phyloP scores from a whole-genome alignment of 2,113 vertebrate species.

The Paramisgurnus dabryanus region DNA sequence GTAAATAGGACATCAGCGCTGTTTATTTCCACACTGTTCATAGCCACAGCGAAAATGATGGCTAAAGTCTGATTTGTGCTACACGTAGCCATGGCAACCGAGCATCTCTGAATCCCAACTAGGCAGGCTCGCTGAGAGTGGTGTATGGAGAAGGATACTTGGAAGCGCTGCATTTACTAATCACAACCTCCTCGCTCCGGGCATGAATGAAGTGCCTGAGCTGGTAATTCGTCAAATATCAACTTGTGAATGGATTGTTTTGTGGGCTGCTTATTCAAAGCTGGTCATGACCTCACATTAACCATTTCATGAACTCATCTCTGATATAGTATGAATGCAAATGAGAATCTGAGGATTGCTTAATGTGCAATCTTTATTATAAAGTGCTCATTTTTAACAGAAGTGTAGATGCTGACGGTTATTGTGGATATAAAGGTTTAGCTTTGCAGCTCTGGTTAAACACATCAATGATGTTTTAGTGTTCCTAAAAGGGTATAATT shows the following conservation, averaged over 20 bases:
- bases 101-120: slow-evolving; percentile 52
- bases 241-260: background rate
- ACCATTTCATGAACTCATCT: slow-evolving; percentile 5
- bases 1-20: slow-evolving; percentile 66
- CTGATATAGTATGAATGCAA: slow-evolving; percentile 19
- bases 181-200: background rate
- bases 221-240: background rate
- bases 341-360: background rate
- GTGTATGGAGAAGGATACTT: slow-evolving; percentile 35
- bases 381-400: slow-evolving; percentile 5
- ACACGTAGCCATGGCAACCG: slow-evolving; percentile 67
- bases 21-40: slow-evolving; percentile 68
- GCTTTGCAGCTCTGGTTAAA: background rate
- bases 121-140: slow-evolving; percentile 55
- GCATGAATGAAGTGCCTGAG: background rate
- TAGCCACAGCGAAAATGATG: slow-evolving; percentile 54
- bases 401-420: background rate
- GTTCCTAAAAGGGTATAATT: background rate
- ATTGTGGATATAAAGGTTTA: slow-evolving; percentile 10
- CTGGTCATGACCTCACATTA: slow-evolving; percentile 9
- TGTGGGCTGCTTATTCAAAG: background rate
- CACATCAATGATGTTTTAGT: background rate
- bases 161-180: background rate
- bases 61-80: slow-evolving; percentile 60
- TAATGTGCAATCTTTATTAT: slow-evolving; percentile 31